phyloP scores from a whole-genome alignment of 1,140 invertebrate genomes.

The Apis florea region DNA sequence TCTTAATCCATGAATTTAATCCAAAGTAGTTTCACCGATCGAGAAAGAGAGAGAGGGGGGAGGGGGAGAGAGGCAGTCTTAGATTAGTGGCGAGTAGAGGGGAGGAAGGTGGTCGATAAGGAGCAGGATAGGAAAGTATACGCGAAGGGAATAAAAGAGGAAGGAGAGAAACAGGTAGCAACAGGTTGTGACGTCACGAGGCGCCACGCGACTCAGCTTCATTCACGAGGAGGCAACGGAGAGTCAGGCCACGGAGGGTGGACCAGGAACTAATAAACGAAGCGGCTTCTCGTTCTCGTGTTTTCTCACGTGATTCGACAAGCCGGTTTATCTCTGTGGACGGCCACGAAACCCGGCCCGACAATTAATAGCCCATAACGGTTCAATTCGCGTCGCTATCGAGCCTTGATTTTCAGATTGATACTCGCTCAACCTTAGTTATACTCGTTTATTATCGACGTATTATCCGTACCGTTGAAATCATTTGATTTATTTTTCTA shows the following conservation, averaged over 20 bases:
- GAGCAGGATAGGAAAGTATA: slow-evolving; percentile 8
- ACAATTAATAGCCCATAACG: slow-evolving; percentile 64
- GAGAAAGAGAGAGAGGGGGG: not conserved
- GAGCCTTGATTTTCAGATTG: slow-evolving; percentile 43
- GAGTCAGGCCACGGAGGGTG: slow-evolving; percentile 44
- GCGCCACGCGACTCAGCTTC: slow-evolving; percentile 73
- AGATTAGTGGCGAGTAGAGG: not conserved
- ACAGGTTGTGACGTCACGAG: slow-evolving; percentile 75
- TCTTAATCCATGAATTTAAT: not conserved
- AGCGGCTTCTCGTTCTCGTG: slow-evolving; percentile 45
- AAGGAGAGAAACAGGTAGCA: slow-evolving; percentile 71
- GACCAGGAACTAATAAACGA: slow-evolving; percentile 64
- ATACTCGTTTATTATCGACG: not conserved
- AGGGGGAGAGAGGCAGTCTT: not conserved
- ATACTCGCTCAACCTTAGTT: slow-evolving; percentile 36
- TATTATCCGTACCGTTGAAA: slow-evolving; percentile 22
- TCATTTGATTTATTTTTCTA: not conserved
- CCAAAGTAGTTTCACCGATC: not conserved
- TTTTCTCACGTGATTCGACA: slow-evolving; percentile 65
- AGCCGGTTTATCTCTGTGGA: slow-evolving; percentile 60
- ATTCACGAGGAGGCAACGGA: slow-evolving; percentile 68
- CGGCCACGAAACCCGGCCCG: slow-evolving; percentile 44
- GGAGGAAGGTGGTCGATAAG: slow-evolving; percentile 20
- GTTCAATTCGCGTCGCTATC: slow-evolving; percentile 54
- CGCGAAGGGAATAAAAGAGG: slow-evolving; percentile 19